Evolutionary conservation across 2,888 invertebrate genomes (phyloP).

Genomic region (Zhengitettix transpicula): DNA sequence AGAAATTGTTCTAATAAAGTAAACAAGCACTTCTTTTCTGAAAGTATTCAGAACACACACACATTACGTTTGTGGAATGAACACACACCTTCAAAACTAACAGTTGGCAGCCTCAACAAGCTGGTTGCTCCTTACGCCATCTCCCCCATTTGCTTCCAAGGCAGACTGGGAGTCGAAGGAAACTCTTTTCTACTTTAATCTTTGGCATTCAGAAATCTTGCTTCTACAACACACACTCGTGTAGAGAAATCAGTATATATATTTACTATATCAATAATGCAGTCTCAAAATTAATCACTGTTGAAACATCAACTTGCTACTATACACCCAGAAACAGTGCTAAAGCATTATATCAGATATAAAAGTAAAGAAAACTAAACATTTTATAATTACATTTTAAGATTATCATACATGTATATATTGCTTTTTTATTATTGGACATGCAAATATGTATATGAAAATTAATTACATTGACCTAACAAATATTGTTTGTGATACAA

Average conservation of each 20-base stretch:
- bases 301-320: neutral
- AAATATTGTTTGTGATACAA: too few relatives aligned
- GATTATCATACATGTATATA: too few relatives aligned
- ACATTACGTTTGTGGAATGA: neutral
- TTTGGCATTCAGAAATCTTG: neutral
- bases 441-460: too few relatives aligned
- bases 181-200: neutral
- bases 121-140: slow-evolving; percentile 5
- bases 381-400: too few relatives aligned
- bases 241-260: too few relatives aligned
- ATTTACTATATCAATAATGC: too few relatives aligned
- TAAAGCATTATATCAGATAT: neutral
- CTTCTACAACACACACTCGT: neutral
- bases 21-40: neutral
- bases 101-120: slow-evolving; percentile 7
- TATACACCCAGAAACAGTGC: neutral
- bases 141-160: neutral
- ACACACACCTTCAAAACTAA: slow-evolving; percentile 2
- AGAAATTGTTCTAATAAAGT: too few relatives aligned
- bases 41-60: neutral
- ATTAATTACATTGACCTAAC: too few relatives aligned
- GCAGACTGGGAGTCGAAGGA: neutral
- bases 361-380: too few relatives aligned
- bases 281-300: too few relatives aligned
- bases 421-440: too few relatives aligned